phyloP scores from a whole-genome alignment of 2,888 invertebrate genomes.

The Koerneria pararmatus region DNA sequence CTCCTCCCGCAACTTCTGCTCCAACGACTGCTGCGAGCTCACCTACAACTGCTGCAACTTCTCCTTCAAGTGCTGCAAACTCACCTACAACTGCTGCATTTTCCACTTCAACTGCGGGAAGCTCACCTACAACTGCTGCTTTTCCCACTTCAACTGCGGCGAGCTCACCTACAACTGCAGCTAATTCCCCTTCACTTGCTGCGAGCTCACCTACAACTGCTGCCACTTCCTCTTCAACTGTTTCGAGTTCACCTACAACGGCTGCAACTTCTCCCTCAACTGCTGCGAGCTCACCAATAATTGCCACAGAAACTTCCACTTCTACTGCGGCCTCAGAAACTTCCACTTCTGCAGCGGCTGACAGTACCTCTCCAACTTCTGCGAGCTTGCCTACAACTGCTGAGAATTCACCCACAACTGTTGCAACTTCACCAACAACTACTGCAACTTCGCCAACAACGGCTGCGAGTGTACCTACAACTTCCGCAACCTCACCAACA shows the following conservation, averaged over 20 bases:
- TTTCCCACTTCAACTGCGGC: conserved; percentile 4
- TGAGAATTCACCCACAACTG: conserved; percentile 12
- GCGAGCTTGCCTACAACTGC: background rate
- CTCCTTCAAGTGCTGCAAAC: no score
- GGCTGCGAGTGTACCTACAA: no score
- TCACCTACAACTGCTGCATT: background rate
- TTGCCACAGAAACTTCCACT: background rate
- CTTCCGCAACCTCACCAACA: conserved; percentile 8
- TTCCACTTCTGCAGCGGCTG: conserved; percentile 1
- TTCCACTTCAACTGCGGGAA: background rate
- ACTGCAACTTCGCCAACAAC: conserved; percentile 9
- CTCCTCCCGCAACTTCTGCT: conserved; percentile 17
- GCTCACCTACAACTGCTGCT: conserved; percentile 15
- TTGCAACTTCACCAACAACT: conserved; percentile 7
- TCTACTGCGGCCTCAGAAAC: background rate
- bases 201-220: background rate
- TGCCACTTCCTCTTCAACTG: background rate
- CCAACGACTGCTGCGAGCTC: background rate
- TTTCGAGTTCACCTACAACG: conserved; percentile 1
- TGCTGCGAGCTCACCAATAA: background rate
- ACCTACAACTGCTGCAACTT: conserved; percentile 6
- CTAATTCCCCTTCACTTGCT: no score
- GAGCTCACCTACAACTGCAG: conserved; percentile 1
- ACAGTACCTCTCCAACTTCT: background rate
- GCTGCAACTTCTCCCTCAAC: conserved; percentile 14